Evolutionary conservation across 2,113 vertebrate genomes (phyloP).

Genomic region (Heterochromis multidens): DNA sequence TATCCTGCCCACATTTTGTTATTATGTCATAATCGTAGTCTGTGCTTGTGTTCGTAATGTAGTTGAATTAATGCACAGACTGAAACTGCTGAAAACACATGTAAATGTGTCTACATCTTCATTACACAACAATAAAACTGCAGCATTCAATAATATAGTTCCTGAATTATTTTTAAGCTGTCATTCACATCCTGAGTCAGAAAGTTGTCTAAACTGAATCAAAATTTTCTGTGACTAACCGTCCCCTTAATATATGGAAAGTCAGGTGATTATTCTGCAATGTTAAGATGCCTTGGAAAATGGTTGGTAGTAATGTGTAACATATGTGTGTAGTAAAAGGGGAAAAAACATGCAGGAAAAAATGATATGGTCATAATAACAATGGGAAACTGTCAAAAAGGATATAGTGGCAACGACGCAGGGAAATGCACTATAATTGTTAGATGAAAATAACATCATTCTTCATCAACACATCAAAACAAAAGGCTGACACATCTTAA

Average conservation of each 20-base stretch:
- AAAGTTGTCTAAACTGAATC: neutral
- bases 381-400: neutral
- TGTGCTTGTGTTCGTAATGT: neutral
- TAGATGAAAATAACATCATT: too few species aligned
- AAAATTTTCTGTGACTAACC: neutral
- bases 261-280: neutral
- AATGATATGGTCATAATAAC: neutral
- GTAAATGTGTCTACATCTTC: neutral
- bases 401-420: neutral
- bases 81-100: neutral
- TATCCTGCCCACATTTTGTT: neutral
- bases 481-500: too few species aligned
- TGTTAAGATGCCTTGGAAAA: neutral
- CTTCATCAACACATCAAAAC: too few species aligned
- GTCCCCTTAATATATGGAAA: neutral
- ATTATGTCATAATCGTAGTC: neutral
- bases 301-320: conserved; percentile 28
- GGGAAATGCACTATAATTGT: too few species aligned
- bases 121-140: neutral
- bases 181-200: neutral
- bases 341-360: neutral
- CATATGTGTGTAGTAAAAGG: conserved; percentile 16
- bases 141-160: neutral
- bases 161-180: neutral
- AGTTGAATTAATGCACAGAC: neutral